Conservation (phyloP, 2,113 vertebrate genomes). For the Siniperca chuatsi region DNA sequence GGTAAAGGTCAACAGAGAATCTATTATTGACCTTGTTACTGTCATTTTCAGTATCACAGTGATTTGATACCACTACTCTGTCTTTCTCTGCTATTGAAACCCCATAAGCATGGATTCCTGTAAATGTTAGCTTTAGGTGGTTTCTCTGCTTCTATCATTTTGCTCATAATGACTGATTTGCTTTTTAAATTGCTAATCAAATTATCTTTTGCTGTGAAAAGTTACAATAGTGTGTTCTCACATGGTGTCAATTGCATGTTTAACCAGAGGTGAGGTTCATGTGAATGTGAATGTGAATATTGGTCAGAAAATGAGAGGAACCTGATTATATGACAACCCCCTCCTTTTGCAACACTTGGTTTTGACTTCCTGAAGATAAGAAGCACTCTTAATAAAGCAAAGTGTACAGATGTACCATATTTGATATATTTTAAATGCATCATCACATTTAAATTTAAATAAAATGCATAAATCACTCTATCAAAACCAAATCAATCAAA, state of each 20-base stretch:
- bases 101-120: constrained; percentile 73
- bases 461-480: neutral
- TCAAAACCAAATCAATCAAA: too few relatives aligned
- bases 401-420: neutral
- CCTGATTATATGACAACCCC: neutral
- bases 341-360: neutral
- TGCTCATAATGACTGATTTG: constrained; percentile 50
- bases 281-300: neutral
- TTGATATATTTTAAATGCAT: neutral
- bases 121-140: constrained; percentile 72
- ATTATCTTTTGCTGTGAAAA: neutral
- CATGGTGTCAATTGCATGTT: neutral
- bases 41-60: constrained; percentile 78
- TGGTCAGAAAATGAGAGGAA: neutral
- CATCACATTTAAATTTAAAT: neutral
- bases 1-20: constrained; percentile 54
- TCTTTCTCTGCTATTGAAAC: constrained; percentile 72
- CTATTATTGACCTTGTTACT: constrained; percentile 64
- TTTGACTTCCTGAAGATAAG: neutral
- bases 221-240: neutral
- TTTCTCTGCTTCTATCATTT: constrained; percentile 66
- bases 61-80: constrained; percentile 73
- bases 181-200: constrained; percentile 36
- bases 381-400: neutral
- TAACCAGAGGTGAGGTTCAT: neutral